Evolutionary conservation across 1,140 invertebrate genomes (phyloP).

Genomic region (Bombus cullumanus): DNA sequence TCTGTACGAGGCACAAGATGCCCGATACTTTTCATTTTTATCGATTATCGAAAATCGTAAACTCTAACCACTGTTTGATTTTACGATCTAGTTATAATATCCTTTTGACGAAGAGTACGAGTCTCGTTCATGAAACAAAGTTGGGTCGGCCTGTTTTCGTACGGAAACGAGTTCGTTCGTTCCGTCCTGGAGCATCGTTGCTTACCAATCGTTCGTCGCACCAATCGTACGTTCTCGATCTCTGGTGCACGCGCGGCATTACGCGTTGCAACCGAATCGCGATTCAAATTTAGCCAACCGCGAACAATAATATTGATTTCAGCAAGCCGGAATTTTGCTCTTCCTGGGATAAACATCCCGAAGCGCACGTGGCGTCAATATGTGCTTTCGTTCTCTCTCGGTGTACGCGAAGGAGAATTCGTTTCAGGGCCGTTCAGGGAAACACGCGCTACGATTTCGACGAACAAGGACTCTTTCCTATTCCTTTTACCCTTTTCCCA

Average conservation of each 20-base stretch:
- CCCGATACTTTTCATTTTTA: too few species aligned
- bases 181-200: not conserved
- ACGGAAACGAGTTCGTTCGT: not conserved
- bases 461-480: constrained; percentile 20
- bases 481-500: not conserved
- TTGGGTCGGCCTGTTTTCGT: not conserved
- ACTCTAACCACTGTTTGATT: not conserved
- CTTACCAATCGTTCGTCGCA: not conserved
- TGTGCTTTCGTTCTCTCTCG: constrained; percentile 65
- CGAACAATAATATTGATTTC: constrained; percentile 82
- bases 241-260: constrained; percentile 23
- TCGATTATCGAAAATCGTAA: not conserved
- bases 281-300: constrained; percentile 77
- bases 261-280: constrained; percentile 35
- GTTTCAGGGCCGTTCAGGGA: constrained; percentile 56
- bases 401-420: constrained; percentile 58
- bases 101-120: not conserved
- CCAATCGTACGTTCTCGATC: not conserved
- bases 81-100: not conserved
- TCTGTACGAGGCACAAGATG: too few species aligned
- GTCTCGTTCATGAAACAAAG: not conserved
- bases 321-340: constrained; percentile 76
- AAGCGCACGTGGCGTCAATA: constrained; percentile 78
- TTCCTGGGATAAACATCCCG: constrained; percentile 78
- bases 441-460: constrained; percentile 17